A percentile compares a stretch with the other conserved stretches of the same genome.
Evolutionary conservation across 2,797 vertebrate species (phyloP).

Genomic region (Sciaenops ocellatus): DNA sequence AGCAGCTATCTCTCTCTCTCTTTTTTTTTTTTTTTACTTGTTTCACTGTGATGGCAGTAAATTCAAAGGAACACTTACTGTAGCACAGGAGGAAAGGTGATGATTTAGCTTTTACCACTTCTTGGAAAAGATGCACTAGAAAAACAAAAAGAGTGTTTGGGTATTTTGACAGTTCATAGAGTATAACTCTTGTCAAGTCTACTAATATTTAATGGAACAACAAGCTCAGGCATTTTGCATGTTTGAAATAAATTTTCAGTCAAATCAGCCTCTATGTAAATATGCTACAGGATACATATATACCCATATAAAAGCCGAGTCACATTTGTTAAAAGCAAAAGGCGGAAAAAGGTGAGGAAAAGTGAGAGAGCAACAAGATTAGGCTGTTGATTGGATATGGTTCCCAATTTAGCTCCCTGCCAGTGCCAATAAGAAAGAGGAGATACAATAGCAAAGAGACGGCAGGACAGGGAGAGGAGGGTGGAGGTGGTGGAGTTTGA

Average conservation of each 20-base stretch:
- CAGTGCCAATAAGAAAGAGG: slow-evolving; percentile 67
- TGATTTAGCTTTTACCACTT: slow-evolving; percentile 2
- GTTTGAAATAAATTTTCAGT: too few relatives aligned
- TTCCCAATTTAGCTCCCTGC: slow-evolving; percentile 73
- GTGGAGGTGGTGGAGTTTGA: slow-evolving; percentile 42
- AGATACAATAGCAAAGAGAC: slow-evolving; percentile 47
- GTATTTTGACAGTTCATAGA: not conserved
- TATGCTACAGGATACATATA: not conserved
- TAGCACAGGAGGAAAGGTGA: not conserved
- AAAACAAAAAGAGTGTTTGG: not conserved
- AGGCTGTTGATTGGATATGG: slow-evolving; percentile 74
- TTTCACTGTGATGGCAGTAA: too few relatives aligned
- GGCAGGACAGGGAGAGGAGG: slow-evolving; percentile 17
- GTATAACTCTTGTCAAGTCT: not conserved
- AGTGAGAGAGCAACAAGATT: slow-evolving; percentile 49
- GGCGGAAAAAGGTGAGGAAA: slow-evolving; percentile 2
- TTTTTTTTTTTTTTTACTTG: too few relatives aligned
- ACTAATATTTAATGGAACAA: slow-evolving; percentile 15
- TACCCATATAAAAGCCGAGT: slow-evolving; percentile 21
- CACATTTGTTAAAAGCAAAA: slow-evolving; percentile 33
- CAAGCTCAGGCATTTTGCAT: not conserved
- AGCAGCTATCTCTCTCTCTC: not conserved
- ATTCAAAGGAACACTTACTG: slow-evolving; percentile 5
- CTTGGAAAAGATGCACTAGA: not conserved
- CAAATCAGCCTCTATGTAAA: not conserved